These are phyloP conservation scores for Ctena decussata DNA, from an alignment of 2,888 invertebrate species.

Conservation along the genomic window DNA sequence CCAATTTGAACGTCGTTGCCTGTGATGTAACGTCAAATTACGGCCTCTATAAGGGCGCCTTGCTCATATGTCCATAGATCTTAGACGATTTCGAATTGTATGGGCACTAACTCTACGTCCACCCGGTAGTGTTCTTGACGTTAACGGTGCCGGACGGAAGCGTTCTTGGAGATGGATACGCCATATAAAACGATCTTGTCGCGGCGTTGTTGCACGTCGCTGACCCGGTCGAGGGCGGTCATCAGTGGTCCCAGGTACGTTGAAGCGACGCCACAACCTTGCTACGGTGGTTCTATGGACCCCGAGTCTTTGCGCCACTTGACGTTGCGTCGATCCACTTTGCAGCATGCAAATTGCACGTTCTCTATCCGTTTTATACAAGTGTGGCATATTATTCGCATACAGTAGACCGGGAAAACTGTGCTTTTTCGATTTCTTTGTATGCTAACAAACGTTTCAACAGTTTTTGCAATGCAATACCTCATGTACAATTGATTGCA, in stretches of 20 bases:
- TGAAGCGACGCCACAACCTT: neutral
- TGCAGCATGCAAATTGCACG: neutral
- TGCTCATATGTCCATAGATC: neutral
- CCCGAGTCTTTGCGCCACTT: neutral
- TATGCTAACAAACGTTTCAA: too few relatives aligned
- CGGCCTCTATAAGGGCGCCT: neutral
- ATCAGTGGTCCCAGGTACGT: neutral
- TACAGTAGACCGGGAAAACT: too few relatives aligned
- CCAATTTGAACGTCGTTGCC: conserved; percentile 13
- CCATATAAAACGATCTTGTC: conserved; percentile 15
- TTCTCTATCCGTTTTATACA: neutral
- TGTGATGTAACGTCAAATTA: conserved; percentile 6
- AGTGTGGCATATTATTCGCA: neutral
- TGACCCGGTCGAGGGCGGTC: neutral
- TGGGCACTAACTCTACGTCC: conserved; percentile 13
- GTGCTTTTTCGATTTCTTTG: too few relatives aligned
- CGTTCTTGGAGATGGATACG: neutral
- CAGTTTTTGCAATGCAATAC: too few relatives aligned
- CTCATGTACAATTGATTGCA: too few relatives aligned
- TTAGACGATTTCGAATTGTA: conserved; percentile 8
- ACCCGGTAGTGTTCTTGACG: conserved; percentile 17
- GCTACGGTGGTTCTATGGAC: neutral
- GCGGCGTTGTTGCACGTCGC: neutral
- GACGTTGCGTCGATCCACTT: neutral
- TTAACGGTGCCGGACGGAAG: neutral